phyloP scores from a whole-genome alignment of 2,888 invertebrate genomes.

The Apamea anceps region DNA sequence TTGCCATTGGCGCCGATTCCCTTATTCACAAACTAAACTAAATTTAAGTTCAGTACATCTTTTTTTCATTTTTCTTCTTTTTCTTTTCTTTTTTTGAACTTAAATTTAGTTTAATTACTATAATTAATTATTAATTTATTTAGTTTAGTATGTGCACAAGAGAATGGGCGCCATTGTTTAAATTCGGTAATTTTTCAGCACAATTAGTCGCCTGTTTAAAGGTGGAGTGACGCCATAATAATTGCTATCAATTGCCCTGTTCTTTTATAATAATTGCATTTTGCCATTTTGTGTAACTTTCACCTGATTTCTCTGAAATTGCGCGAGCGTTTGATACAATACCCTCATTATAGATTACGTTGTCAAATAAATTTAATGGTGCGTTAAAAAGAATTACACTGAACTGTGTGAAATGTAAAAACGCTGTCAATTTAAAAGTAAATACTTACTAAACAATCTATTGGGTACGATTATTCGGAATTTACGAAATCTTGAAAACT shows the following conservation, averaged over 20 bases:
- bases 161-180: too few species aligned
- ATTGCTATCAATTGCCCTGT: conserved; percentile 30
- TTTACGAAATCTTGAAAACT: background rate
- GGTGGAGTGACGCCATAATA: conserved; percentile 7
- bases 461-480: background rate
- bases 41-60: too few species aligned
- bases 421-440: background rate
- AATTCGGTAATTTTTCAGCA: background rate
- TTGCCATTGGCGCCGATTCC: too few species aligned
- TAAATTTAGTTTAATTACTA: too few species aligned
- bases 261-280: conserved; percentile 56
- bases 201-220: background rate
- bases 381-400: conserved; percentile 46
- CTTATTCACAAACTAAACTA: too few species aligned
- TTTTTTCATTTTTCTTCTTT: too few species aligned
- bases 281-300: conserved; percentile 55
- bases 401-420: conserved; percentile 32
- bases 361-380: conserved; percentile 53
- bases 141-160: too few species aligned
- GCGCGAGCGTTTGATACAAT: conserved; percentile 51
- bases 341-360: conserved; percentile 60
- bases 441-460: background rate
- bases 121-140: too few species aligned
- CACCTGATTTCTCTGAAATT: conserved; percentile 64
- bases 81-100: too few species aligned